phyloP scores from a whole-genome alignment of 2,113 vertebrate genomes.

The Parotia lawesii region DNA sequence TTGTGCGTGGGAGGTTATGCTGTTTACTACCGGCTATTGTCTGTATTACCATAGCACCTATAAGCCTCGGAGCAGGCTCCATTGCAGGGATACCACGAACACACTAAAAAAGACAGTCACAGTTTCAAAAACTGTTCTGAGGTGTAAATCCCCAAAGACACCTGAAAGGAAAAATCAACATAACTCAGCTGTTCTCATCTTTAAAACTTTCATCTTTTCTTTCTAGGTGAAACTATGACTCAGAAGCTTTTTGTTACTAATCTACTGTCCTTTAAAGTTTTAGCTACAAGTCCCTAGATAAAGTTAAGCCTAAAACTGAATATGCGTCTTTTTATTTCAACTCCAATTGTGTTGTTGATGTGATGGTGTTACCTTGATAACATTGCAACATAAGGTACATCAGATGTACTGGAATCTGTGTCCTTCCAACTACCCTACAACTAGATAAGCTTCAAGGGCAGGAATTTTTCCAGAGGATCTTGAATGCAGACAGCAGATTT shows the following conservation, averaged over 20 bases:
- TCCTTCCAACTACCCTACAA: constrained; percentile 61
- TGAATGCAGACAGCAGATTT: constrained; percentile 44
- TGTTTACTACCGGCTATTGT: background rate
- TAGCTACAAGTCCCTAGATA: background rate
- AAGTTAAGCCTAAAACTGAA: background rate
- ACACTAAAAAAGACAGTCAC: background rate
- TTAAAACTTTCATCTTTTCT: background rate
- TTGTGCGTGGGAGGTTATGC: background rate
- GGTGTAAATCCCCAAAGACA: background rate
- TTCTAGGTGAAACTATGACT: background rate
- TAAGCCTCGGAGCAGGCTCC: background rate
- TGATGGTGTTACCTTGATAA: constrained; percentile 45
- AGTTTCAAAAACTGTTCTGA: background rate
- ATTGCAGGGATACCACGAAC: background rate
- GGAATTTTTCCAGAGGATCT: constrained; percentile 22
- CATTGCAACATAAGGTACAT: constrained; percentile 13
- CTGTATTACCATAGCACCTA: background rate
- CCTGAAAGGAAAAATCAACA: background rate
- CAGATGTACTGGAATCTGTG: background rate
- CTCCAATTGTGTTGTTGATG: constrained; percentile 7
- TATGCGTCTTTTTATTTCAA: constrained; percentile 46
- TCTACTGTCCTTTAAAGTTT: background rate
- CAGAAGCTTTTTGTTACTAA: background rate
- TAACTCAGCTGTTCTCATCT: background rate
- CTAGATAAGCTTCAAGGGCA: constrained; percentile 56